Evolutionary conservation across 2,797 vertebrate species (phyloP), one percentile per base, ranked within the genome.

Genomic region (Pogoniulus pusillus): DNA sequence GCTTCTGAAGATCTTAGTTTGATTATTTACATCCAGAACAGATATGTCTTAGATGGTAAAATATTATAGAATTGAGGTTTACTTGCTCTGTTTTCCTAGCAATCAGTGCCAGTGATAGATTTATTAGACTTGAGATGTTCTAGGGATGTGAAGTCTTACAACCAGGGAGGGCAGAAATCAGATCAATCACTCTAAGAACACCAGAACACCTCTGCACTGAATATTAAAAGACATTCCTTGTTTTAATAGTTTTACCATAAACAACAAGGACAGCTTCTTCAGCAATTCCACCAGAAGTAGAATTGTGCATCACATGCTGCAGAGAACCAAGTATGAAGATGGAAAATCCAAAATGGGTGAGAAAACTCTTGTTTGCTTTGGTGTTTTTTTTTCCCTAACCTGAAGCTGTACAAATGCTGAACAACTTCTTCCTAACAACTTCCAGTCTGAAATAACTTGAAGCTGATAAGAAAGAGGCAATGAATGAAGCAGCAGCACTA

Each of bases 291-390:
- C 99, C 58, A 97, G 99, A 95, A 99, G 99, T 96, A 98, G 99
- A 92, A 99, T 99, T 45, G 99, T 99, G 30, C 99, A 99, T 96
- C 99, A 99, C 70, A 98, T 99, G 91, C 97, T 99, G 39, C 99
- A 99, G 95, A 98, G 99, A 83, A 99, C 99, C 14, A 99, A 99
- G 91, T 99, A 99, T 55, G 99, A 99, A 97, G 99, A 99, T 5
- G 98, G 98, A 45, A 99, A 99, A 96, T 98, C 98, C 90, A 99
- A 99, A 98, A 99, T 99, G 97, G 99, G 99, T 99, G 97, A 98
- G 98, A 91, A 69, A 65, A 29, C 37, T 86, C 4, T 39, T 16
- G 12, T 24, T 49, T 49, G 12, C 23, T 47, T 49, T 45, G 43
- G 19, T 19, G 19, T 45, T 45, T 49, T 24, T 45, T 45, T 80